Conservation (phyloP, 2,797 vertebrate genomes). For the Poecilia gillii region DNA sequence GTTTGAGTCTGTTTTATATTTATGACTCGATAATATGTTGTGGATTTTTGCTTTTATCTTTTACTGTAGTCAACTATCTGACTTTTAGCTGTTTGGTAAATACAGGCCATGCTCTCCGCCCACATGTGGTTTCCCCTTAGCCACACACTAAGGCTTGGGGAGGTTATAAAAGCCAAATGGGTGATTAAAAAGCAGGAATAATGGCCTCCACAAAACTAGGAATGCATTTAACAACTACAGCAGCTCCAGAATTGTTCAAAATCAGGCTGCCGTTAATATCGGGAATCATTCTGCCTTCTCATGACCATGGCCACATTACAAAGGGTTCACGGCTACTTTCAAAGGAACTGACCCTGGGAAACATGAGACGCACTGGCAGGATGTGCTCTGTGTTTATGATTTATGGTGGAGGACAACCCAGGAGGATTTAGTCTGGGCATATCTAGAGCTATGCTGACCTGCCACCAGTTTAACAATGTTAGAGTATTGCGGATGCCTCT, state of each 20-base stretch:
- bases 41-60: conserved; percentile 11
- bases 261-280: conserved; percentile 72
- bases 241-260: conserved; percentile 67
- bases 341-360: conserved; percentile 52
- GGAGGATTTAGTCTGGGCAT: conserved; percentile 54
- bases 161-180: conserved; percentile 83
- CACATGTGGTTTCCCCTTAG: conserved; percentile 78
- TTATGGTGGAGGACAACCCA: conserved; percentile 67
- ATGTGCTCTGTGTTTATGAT: conserved; percentile 62
- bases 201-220: conserved; percentile 84
- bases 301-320: conserved; percentile 39
- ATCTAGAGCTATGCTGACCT: conserved; percentile 65
- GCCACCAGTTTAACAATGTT: conserved; percentile 72
- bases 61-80: conserved; percentile 11
- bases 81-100: conserved; percentile 29
- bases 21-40: not conserved
- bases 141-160: conserved; percentile 77
- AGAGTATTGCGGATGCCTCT: conserved; percentile 63
- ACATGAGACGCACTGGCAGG: conserved; percentile 51
- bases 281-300: conserved; percentile 61
- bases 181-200: conserved; percentile 85
- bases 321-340: conserved; percentile 36
- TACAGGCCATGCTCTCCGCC: conserved; percentile 63
- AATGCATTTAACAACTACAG: conserved; percentile 80
- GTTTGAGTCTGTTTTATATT: conserved; percentile 1